Percentiles rank a stretch among this genome's conserved stretches.
phyloP scores from a whole-genome alignment of 2,113 vertebrate genomes.

The Coturnix japonica region DNA sequence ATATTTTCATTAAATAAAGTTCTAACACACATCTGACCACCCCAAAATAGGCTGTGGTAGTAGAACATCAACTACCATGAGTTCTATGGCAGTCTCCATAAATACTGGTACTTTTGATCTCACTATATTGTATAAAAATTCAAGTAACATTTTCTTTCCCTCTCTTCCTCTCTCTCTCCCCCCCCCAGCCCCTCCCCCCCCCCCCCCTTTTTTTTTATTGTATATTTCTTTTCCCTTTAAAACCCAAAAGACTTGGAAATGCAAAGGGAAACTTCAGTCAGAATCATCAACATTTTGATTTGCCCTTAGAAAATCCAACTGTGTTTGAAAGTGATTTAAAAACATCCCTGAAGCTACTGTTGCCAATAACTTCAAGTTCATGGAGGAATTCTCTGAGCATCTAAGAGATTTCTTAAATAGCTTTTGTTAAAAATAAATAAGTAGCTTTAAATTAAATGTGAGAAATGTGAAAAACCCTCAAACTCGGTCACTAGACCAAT shows the following conservation, averaged over 20 bases:
- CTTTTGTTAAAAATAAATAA: conserved; percentile 57
- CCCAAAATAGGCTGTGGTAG: not conserved
- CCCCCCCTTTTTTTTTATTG: too few relatives aligned
- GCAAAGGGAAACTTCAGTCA: conserved; percentile 35
- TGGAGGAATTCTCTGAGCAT: conserved; percentile 24
- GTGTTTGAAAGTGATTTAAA: conserved; percentile 26
- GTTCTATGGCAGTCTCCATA: not conserved
- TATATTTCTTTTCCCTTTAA: fast-evolving
- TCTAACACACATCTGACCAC: not conserved
- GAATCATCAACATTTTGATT: conserved; percentile 47
- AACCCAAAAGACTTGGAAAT: not conserved
- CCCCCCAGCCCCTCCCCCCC: too few relatives aligned
- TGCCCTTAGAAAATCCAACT: conserved; percentile 16
- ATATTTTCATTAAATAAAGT: not conserved
- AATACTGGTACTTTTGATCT: not conserved
- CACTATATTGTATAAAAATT: not conserved
- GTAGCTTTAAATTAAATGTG: conserved; percentile 13
- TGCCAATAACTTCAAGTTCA: conserved; percentile 35
- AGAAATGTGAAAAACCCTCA: conserved; percentile 10
- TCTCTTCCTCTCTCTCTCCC: not conserved
- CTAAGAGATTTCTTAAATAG: conserved; percentile 44
- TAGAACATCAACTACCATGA: not conserved
- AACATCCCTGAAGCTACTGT: not conserved
- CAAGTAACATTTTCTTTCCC: not conserved
- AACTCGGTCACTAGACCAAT: not conserved